Evolutionary conservation across 2,888 invertebrate genomes (phyloP).

Genomic region (Plagiodera versicolora): DNA sequence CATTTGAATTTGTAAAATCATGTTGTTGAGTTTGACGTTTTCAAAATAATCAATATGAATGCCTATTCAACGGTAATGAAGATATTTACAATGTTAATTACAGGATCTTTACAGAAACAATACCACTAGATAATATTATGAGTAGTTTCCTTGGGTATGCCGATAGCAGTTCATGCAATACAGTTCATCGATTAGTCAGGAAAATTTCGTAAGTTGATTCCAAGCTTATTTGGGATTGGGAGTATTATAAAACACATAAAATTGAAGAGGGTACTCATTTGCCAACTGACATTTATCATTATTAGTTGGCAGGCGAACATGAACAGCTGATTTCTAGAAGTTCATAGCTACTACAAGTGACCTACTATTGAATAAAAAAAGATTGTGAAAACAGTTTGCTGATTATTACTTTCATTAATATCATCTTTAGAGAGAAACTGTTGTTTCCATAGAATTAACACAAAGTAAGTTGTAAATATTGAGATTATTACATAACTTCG

Average conservation of each 20-base stretch:
- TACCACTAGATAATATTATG: too few relatives aligned
- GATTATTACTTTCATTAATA: slow-evolving; percentile 9
- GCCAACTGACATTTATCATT: not conserved
- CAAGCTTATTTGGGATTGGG: not conserved
- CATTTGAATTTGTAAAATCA: too few relatives aligned
- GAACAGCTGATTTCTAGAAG: too few relatives aligned
- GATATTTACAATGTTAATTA: too few relatives aligned
- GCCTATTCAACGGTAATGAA: too few relatives aligned
- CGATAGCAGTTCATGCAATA: not conserved
- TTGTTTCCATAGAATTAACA: not conserved
- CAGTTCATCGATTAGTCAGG: not conserved
- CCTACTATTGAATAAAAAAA: slow-evolving; percentile 8
- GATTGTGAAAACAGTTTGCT: not conserved
- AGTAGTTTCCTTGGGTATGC: too few relatives aligned
- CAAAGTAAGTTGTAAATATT: not conserved
- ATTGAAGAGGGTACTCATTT: not conserved
- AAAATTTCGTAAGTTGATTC: not conserved
- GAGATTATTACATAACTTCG: slow-evolving; percentile 7
- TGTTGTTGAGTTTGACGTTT: too few relatives aligned
- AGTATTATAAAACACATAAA: not conserved
- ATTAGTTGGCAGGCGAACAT: too few relatives aligned
- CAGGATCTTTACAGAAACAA: too few relatives aligned
- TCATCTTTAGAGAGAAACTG: not conserved
- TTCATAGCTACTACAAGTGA: too few relatives aligned
- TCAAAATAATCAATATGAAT: too few relatives aligned